Conservation (phyloP, 2,797 vertebrate genomes). For the Typhlichthys eigenmanni region DNA sequence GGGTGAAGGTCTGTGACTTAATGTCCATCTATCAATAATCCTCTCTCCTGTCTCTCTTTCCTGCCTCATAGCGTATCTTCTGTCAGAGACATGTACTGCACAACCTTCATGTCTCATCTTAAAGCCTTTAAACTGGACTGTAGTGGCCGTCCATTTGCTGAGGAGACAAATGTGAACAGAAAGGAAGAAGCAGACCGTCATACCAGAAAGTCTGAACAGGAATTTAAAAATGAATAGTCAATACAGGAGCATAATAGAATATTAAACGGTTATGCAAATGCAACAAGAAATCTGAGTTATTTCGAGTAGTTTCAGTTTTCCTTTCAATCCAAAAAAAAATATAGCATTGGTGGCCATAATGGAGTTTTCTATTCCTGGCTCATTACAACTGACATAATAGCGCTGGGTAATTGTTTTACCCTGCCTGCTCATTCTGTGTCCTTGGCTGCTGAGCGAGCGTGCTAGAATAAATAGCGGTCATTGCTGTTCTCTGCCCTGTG, state of each 20-base stretch:
- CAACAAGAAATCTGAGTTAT: too few species aligned
- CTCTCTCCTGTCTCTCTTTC: constrained; percentile 8
- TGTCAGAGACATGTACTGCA: constrained; percentile 43
- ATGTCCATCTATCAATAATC: neutral
- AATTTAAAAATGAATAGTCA: neutral
- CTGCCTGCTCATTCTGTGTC: constrained; percentile 52
- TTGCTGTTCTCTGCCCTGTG: constrained; percentile 43
- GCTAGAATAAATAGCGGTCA: constrained; percentile 45
- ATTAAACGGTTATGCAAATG: too few species aligned
- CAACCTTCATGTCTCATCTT: constrained; percentile 37
- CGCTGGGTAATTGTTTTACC: constrained; percentile 58
- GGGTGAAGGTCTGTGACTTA: constrained; percentile 23
- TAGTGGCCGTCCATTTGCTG: constrained; percentile 16
- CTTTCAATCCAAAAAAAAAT: too few species aligned
- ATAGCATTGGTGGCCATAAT: too few species aligned
- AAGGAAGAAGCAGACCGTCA: constrained; percentile 1
- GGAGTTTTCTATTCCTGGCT: constrained; percentile 38
- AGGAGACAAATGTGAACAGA: constrained; percentile 43
- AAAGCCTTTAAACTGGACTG: constrained; percentile 20
- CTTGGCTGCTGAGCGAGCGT: constrained; percentile 53
- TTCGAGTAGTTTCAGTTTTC: too few species aligned
- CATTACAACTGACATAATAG: constrained; percentile 57
- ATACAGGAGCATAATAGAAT: too few species aligned
- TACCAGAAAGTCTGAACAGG: too few species aligned
- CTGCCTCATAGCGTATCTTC: constrained; percentile 1